These are phyloP conservation scores for Microctenopoma steveboyesi DNA, from an alignment of 2,797 vertebrate species.

Conservation along the genomic window DNA sequence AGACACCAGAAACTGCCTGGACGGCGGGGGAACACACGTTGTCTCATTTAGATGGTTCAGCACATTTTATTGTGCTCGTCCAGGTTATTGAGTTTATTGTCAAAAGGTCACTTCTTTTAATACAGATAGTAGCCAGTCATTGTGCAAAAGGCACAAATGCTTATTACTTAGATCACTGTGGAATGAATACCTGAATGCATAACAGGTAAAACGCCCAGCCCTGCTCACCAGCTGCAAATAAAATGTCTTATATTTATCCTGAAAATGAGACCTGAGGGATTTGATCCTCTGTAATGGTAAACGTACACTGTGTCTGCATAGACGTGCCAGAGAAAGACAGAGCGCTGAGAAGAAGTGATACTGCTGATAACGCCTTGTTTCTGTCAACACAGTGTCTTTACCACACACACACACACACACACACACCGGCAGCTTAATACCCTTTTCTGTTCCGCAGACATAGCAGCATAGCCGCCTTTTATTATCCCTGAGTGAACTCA, in stretches of 20 bases:
- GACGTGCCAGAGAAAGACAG: slow-evolving; percentile 50
- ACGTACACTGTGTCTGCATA: not conserved
- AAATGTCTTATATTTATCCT: slow-evolving; percentile 1
- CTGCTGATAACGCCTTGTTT: slow-evolving; percentile 63
- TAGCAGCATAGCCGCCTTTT: slow-evolving; percentile 34
- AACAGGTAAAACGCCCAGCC: no score
- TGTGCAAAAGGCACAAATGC: no score
- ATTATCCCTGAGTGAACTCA: slow-evolving; percentile 52
- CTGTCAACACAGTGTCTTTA: slow-evolving; percentile 53
- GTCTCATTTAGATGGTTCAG: no score
- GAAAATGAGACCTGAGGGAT: slow-evolving; percentile 1
- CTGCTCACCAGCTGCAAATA: no score
- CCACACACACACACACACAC: slow-evolving; percentile 14
- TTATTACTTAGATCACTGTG: no score
- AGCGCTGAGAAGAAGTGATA: slow-evolving; percentile 47
- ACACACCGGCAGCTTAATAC: slow-evolving; percentile 2
- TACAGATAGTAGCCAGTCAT: no score
- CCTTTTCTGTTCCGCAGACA: not conserved
- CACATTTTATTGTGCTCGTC: no score
- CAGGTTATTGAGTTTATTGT: no score
- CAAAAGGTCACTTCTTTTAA: no score
- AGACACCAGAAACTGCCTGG: no score
- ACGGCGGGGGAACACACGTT: no score
- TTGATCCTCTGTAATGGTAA: not conserved
- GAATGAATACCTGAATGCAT: no score